Evolutionary conservation across 2,797 vertebrate genomes (phyloP), one percentile per base, ranked within the genome.

Genomic region (Prionace glauca): DNA sequence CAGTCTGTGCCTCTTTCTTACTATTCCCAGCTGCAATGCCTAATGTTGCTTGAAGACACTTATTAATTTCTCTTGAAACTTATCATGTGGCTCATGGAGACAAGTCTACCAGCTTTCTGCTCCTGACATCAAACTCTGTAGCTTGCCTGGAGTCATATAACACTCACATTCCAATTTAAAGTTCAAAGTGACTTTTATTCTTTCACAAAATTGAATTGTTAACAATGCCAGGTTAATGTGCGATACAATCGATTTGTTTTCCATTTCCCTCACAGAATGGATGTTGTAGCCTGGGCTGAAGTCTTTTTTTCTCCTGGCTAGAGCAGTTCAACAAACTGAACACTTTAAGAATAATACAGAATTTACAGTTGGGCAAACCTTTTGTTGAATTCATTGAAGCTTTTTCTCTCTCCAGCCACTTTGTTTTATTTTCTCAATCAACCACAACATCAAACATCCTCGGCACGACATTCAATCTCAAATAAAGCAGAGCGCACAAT

Each of bases 181-280:
- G 93, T 95, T 95, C 71, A 29, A 77, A 95, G 71, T 69, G 26
- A 95, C 69, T 95, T 95, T 22, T 72, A 74, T 95, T 60, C 69
- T 77, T 32, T 4, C 32, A 95, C 71, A 7, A 60, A 95, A 77
- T 95, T 94, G 69, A 95, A 95, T 77, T 95, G 93, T 50, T 95
- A 94, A 72, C 71, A 94, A 56, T 74, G 71, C 41, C 71, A 95
- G 71, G 93, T 95, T 95, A 95, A 95, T 77, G 93, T n/a, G 41
- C 60, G 69, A 72, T 95, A 77, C 50, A 95, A 95, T 74, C 16
- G 41, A 95, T 77, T 95, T 2, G 16, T 50, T 95, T 95, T 72
- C 93, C 41, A 77, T 95, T 74, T n/a, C 71, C 56, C n/a, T 60
- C 93, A 95, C 69, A 60, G 69, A 60, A 95, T 77, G 93, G 12